A percentile compares a stretch with the other conserved stretches of the same genome.
Evolutionary conservation across 2,113 vertebrate species (phyloP).

Genomic region (Mus spicilegus): DNA sequence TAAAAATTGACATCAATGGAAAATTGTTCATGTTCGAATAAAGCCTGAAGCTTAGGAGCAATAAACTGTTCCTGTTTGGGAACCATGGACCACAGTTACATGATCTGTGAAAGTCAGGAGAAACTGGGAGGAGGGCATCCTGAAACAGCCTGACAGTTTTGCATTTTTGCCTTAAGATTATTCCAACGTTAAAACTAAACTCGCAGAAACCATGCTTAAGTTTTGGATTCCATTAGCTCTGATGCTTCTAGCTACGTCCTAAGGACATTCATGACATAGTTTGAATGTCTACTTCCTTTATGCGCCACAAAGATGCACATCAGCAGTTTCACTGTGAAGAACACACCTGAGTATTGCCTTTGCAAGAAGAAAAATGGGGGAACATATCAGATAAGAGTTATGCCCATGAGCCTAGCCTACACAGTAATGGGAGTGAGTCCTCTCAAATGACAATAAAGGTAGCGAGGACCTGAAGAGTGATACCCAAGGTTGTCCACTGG

Average conservation of each 20-base stretch:
- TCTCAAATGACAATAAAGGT: too few species aligned
- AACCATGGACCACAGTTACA: not conserved
- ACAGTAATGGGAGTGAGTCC: not conserved
- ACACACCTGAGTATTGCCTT: not conserved
- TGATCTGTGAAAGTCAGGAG: not conserved
- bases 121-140: not conserved
- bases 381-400: not conserved
- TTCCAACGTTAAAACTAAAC: not conserved
- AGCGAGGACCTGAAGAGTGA: not conserved
- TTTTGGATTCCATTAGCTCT: not conserved
- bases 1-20: not conserved
- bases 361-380: not conserved
- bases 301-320: not conserved
- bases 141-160: not conserved
- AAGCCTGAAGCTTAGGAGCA: not conserved
- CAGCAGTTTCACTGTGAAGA: not conserved
- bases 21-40: not conserved
- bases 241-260: not conserved
- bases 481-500: not conserved
- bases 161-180: not conserved
- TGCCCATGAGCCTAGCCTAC: not conserved
- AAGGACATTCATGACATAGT: not conserved
- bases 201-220: not conserved
- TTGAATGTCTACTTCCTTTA: not conserved
- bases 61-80: too few species aligned